phyloP scores from a whole-genome alignment of 2,888 invertebrate genomes.

The Meliscaeva auricollis region DNA sequence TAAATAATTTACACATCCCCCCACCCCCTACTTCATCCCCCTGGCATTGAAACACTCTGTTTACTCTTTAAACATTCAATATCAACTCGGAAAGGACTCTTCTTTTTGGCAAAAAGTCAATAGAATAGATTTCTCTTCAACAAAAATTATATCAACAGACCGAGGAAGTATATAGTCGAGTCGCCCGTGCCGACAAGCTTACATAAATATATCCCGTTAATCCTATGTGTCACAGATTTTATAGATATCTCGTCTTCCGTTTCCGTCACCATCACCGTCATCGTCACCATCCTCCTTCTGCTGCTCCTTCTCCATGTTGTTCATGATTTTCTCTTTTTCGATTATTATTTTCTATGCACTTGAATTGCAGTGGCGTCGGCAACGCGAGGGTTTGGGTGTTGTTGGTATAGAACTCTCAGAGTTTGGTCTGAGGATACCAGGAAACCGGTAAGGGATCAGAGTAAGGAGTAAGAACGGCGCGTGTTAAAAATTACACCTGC shows the following conservation, averaged over 20 bases:
- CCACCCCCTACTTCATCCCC: too few relatives aligned
- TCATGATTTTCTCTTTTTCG: constrained; percentile 42
- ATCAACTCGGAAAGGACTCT: constrained; percentile 28
- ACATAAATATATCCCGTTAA: constrained; percentile 55
- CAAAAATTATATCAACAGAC: neutral
- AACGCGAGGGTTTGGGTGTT: neutral
- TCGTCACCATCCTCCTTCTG: neutral
- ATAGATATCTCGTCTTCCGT: constrained; percentile 39
- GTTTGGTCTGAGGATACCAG: neutral
- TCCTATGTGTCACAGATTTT: constrained; percentile 71
- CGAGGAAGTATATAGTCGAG: constrained; percentile 16
- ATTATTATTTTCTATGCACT: constrained; percentile 47
- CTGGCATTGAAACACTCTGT: too few relatives aligned
- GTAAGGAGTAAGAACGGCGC: constrained; percentile 58
- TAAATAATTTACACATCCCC: constrained; percentile 1
- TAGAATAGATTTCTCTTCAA: constrained; percentile 38
- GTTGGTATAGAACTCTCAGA: too few relatives aligned
- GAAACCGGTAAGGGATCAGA: neutral
- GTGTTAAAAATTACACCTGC: constrained; percentile 76
- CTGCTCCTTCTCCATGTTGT: constrained; percentile 1
- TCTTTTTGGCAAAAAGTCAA: constrained; percentile 10
- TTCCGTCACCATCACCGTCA: neutral
- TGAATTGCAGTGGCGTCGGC: constrained; percentile 7
- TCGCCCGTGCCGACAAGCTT: constrained; percentile 41
- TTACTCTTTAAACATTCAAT: constrained; percentile 56